These are phyloP conservation scores for Thyatira batis DNA, from an alignment of 2,888 invertebrate species.

Conservation along the genomic window DNA sequence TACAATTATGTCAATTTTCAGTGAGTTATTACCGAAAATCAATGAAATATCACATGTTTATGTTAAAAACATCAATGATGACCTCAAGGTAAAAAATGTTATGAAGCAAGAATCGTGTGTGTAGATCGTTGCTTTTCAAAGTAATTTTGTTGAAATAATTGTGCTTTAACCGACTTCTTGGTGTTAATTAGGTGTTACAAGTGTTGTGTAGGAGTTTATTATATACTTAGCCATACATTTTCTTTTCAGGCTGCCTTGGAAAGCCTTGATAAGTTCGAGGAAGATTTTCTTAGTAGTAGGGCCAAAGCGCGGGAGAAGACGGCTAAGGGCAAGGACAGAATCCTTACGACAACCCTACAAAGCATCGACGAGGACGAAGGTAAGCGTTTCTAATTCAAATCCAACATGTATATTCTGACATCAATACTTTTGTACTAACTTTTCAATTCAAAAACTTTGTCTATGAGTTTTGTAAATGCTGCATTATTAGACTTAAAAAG, in stretches of 20 bases:
- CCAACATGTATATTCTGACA: background rate
- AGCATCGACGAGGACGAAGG: constrained; percentile 72
- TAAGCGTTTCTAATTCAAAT: constrained; percentile 23
- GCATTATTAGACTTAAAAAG: no score
- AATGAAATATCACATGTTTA: constrained; percentile 54
- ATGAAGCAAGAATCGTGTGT: constrained; percentile 14
- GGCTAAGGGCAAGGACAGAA: constrained; percentile 42
- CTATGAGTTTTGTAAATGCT: no score
- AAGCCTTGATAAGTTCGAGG: constrained; percentile 62
- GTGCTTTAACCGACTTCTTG: background rate
- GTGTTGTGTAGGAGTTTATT: constrained; percentile 9
- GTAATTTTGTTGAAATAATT: background rate
- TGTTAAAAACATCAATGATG: constrained; percentile 54
- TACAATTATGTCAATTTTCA: constrained; percentile 72
- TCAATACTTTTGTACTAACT: no score
- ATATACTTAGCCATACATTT: constrained; percentile 22
- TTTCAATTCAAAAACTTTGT: no score
- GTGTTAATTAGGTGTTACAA: constrained; percentile 8
- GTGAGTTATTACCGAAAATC: constrained; percentile 64
- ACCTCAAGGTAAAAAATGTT: constrained; percentile 67
- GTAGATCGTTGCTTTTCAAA: constrained; percentile 10
- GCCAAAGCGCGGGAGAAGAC: constrained; percentile 48
- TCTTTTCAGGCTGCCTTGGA: constrained; percentile 60
- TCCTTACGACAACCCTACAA: constrained; percentile 53
- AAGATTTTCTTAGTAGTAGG: constrained; percentile 57